phyloP scores from a whole-genome alignment of 2,888 invertebrate species.

The Dastarcus helophoroides region DNA sequence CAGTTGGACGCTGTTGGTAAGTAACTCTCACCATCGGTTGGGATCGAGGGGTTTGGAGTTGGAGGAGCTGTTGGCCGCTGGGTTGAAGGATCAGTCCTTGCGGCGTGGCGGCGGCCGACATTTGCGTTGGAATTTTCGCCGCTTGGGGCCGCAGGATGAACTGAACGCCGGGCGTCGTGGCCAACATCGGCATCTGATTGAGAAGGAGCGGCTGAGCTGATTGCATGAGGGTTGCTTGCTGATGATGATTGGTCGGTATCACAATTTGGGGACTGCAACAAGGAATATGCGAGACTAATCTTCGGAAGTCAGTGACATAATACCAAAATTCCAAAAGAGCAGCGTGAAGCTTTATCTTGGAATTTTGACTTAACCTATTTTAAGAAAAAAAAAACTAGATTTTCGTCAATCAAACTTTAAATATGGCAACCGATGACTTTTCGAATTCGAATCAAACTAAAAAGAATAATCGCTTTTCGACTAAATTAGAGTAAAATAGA shows the following conservation, averaged over 20 bases:
- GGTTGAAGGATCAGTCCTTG: slow-evolving; percentile 34
- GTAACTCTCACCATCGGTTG: slow-evolving; percentile 43
- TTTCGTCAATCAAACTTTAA: too few species aligned
- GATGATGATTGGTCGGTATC: slow-evolving; percentile 28
- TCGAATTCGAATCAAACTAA: too few species aligned
- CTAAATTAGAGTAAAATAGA: too few species aligned
- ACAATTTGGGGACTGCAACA: slow-evolving; percentile 34
- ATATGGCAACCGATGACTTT: too few species aligned
- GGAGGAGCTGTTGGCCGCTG: slow-evolving; percentile 30
- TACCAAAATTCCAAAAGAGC: too few species aligned
- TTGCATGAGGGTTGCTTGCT: slow-evolving; percentile 32
- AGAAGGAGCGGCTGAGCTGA: slow-evolving; percentile 33
- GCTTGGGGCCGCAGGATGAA: slow-evolving; percentile 57
- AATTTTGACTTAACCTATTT: too few species aligned
- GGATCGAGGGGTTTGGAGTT: slow-evolving; percentile 26
- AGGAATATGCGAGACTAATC: too few species aligned
- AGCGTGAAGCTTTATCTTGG: too few species aligned
- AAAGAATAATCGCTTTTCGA: too few species aligned
- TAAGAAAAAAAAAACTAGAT: too few species aligned
- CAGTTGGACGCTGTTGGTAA: slow-evolving; percentile 45
- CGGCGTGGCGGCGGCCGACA: slow-evolving; percentile 27
- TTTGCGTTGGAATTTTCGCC: slow-evolving; percentile 37
- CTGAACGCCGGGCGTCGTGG: slow-evolving; percentile 54
- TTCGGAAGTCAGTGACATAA: too few species aligned
- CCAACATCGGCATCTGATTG: slow-evolving; percentile 35